Conservation (phyloP, 1,140 invertebrate species). For the Leguminivora glycinivorella region DNA sequence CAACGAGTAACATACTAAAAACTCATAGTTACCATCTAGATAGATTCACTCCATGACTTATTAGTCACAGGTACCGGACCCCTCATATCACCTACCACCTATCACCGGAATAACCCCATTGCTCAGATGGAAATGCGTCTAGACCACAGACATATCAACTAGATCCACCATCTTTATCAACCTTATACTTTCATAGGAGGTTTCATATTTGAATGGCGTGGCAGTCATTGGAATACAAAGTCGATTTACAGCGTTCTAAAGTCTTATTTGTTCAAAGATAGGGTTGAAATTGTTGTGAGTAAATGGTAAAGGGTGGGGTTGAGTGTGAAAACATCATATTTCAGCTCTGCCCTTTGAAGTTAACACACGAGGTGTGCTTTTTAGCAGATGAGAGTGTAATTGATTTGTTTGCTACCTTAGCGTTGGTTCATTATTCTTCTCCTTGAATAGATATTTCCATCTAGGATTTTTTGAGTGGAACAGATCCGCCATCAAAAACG, state of each 20-base stretch:
- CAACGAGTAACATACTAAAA: no score
- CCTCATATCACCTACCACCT: constrained; percentile 10
- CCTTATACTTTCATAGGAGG: not conserved
- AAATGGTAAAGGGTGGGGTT: not conserved
- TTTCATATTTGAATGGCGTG: not conserved
- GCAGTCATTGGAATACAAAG: not conserved
- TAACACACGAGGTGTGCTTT: constrained; percentile 29
- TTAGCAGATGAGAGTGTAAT: constrained; percentile 26
- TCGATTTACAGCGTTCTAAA: not conserved
- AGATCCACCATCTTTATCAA: not conserved
- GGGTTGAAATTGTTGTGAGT: not conserved
- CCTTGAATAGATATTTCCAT: no score
- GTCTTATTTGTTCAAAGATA: not conserved
- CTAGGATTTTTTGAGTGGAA: no score
- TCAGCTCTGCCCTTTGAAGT: constrained; percentile 40
- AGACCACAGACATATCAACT: not conserved
- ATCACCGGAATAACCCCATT: constrained; percentile 24
- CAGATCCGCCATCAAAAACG: no score
- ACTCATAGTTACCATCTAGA: no score
- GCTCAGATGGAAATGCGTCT: constrained; percentile 26
- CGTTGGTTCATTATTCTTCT: not conserved
- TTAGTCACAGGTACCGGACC: not conserved
- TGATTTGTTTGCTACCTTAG: constrained; percentile 5
- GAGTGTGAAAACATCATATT: constrained; percentile 53
- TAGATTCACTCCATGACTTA: not conserved